Base-by-base conservation (phyloP, 2,113 vertebrate species). In the Willisornis vidua region DNA sequence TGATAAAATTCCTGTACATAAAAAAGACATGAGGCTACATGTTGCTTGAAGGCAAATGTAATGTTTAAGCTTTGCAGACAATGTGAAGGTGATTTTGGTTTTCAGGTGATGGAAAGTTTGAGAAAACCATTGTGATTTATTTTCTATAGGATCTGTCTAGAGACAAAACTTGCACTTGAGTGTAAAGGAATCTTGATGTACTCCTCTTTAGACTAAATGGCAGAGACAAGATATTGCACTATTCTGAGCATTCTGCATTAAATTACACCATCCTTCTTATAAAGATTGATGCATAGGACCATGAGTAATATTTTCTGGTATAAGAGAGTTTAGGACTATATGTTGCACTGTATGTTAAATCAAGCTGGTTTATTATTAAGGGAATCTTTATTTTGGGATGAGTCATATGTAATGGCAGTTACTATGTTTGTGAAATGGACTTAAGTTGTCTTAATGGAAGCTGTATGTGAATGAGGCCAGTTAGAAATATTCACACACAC, bases 1-100 rank as follows among this genome's bases (percentile, higher is more conserved):
- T 86, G 92, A 94, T 95, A 93, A 94, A 95, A 90, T 96, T 86
- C 90, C 66, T 65, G 72, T 39, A 14, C 61, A 57, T 78, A 46
- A 87, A 93, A 92, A 76, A 86, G 73, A 20, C 55, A 67, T 8
- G 29, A 86, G 41, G 59, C 33, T 29, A 46, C 74, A 70, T 1
- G 20, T 31, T 68, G 49, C 82, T 91, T 84, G 63, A 66, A 86
- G 61, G 68, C 43, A 92, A 92, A 76, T 1, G 9, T 51, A 78
- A 48, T n/a, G 20, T 85, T 85, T 75, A 76, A 51, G 41, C 59
- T 85, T 92, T 83, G 43, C n/a, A 67, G 79, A 57, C 39, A 71
- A 46, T 54, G 54, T 26, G 43, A 89, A 87, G 19, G 43, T 43
- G 61, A 84, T 67, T 80, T 72, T 57, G 54, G 17, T 70, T 89